Evolutionary conservation across 2,113 vertebrate genomes (phyloP).

Genomic region (Mesoclemmys tuberculata): DNA sequence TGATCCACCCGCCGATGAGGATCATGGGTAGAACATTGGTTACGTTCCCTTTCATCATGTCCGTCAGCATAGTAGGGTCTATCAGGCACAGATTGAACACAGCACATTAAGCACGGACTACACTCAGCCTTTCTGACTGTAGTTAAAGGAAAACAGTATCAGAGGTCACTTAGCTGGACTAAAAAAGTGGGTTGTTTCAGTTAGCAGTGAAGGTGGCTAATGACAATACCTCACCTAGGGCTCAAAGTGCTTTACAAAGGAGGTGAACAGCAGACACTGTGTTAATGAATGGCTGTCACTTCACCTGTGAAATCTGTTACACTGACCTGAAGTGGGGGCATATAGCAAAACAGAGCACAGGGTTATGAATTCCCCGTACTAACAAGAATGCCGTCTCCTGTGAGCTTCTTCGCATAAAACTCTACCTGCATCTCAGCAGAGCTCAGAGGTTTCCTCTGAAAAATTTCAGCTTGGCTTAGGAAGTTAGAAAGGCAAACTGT

Average conservation of each 20-base stretch:
- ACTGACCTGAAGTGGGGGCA: background rate
- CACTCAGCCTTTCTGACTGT: background rate
- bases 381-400: background rate
- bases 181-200: background rate
- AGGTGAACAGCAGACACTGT: background rate
- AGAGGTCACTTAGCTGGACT: background rate
- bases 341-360: background rate
- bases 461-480: background rate
- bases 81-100: conserved; percentile 8
- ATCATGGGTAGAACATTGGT: conserved; percentile 99
- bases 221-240: background rate
- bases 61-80: conserved; percentile 99
- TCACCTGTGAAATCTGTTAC: background rate
- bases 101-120: accelerated
- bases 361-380: background rate
- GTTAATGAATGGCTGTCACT: background rate
- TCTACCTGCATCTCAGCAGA: background rate
- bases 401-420: background rate
- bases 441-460: background rate
- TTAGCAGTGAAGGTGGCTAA: background rate
- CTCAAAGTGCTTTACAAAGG: background rate
- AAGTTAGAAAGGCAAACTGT: background rate
- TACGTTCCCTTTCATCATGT: conserved; percentile 99
- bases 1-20: conserved; percentile 98
- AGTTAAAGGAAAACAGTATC: background rate